Base-by-base conservation (phyloP, 2,888 invertebrate species). In the Lasioglossum pauxillum region DNA sequence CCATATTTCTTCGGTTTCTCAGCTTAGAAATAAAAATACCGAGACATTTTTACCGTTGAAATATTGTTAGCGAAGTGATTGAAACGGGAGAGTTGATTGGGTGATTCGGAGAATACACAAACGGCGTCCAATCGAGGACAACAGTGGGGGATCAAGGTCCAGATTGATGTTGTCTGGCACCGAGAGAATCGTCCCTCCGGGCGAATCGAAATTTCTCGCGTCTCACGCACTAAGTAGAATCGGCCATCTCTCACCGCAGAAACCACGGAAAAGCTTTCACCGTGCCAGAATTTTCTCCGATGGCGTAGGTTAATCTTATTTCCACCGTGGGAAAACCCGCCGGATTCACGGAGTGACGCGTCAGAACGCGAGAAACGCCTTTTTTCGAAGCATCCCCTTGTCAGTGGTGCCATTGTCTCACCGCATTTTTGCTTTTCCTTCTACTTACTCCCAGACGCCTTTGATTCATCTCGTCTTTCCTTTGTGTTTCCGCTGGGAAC, bases 281-380 rank as follows among this genome's bases (percentile, higher is more conserved):
- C 75, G 14, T 23, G 8, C 74, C 14, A 53, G 64, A 79, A 71
- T 82, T 75, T 75, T 49, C 44, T 44, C 60, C 46, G 35, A 80
- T 85, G 69, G 41, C 74, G 78, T 46, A 81, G 80, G 83, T 83
- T 79, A 85, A 85, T 85, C 80, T 81, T 60, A 69, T 69, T 73
- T 80, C 73, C 67, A 69, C 76, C 78, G 75, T 31, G 78, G 72
- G 60, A 81, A 78, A 41, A n/a, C 41, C 44, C 67, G 27, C n/a
- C 35, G 71, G 27, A 67, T 35, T 75, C 35, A 73, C 57, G 35
- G 46, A 60, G 78, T 71, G 86, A 79, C 76, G 67, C 53, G 80
- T 74, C 78, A 57, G 78, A 87, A 83, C 80, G 75, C 73, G n/a
- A 41, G n/a, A 5, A 69, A 80, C 60, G 78, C 80, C 79, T 46